Conservation (phyloP, 1,140 invertebrate genomes). For the Pentalonia nigronervosa region DNA sequence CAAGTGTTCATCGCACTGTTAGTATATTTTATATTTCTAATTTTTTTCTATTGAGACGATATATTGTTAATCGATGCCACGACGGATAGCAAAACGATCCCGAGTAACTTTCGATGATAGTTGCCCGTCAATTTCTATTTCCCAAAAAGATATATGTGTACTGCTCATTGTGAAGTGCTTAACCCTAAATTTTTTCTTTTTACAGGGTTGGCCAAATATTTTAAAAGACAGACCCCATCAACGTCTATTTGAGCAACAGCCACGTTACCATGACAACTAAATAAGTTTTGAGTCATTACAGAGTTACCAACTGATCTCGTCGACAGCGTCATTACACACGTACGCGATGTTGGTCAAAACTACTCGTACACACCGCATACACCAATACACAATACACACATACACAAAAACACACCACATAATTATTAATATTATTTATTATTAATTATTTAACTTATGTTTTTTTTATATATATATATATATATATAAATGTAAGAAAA, state of each 20-base stretch:
- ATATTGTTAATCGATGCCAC: neutral
- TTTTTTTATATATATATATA: constrained; percentile 4
- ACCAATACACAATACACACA: constrained; percentile 28
- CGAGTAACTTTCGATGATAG: neutral
- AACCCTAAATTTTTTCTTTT: neutral
- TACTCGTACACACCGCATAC: constrained; percentile 39
- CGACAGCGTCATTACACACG: constrained; percentile 58
- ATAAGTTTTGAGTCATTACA: constrained; percentile 55
- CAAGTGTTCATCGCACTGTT: neutral
- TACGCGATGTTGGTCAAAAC: constrained; percentile 58
- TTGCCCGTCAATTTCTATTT: neutral
- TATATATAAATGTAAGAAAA: neutral
- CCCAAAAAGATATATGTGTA: neutral
- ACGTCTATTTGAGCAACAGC: constrained; percentile 8
- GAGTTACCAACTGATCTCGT: constrained; percentile 58
- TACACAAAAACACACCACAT: constrained; percentile 51
- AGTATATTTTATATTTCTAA: neutral
- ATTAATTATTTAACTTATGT: constrained; percentile 48
- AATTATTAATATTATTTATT: constrained; percentile 54
- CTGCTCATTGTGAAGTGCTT: neutral
- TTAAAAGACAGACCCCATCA: neutral
- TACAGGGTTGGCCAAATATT: constrained; percentile 41
- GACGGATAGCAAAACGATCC: neutral
- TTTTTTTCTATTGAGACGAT: neutral
- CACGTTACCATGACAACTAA: constrained; percentile 57